Evolutionary conservation across 2,888 invertebrate species (phyloP).

Genomic region (Yponomeuta plumbellus): DNA sequence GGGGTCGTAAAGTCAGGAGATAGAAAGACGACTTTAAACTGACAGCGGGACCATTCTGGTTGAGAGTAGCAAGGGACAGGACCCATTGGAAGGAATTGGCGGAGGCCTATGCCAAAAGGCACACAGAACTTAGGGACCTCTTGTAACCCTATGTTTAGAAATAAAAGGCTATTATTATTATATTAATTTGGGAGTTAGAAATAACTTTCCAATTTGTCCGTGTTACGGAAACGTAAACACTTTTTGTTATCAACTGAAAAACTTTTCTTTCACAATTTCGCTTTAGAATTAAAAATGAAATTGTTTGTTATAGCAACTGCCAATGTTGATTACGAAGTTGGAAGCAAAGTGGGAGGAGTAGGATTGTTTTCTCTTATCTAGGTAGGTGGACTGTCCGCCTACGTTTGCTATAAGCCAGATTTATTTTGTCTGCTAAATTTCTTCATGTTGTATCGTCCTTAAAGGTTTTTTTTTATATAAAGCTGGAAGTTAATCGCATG

Average conservation of each 20-base stretch:
- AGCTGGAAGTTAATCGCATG: conserved; percentile 59
- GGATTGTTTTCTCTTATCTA: background rate
- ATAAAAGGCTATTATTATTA: no score
- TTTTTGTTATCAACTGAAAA: conserved; percentile 3
- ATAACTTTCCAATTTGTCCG: conserved; percentile 17
- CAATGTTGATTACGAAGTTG: conserved; percentile 11
- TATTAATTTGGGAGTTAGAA: conserved; percentile 11
- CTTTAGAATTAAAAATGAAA: conserved; percentile 11
- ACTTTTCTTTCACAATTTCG: conserved; percentile 14
- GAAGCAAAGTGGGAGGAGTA: background rate
- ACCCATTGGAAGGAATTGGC: no score
- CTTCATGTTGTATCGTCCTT: background rate
- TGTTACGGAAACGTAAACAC: conserved; percentile 12
- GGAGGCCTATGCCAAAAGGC: no score
- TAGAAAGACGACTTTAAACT: no score
- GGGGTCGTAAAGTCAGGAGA: no score
- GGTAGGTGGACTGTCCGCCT: background rate
- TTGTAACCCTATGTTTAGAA: no score
- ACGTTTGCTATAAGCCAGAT: background rate
- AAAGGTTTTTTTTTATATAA: conserved; percentile 16
- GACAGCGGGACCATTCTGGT: no score
- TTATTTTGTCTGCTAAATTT: background rate
- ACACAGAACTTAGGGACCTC: no score
- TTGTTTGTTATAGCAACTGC: conserved; percentile 4
- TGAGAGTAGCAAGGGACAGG: no score